Percentiles rank a stretch among this genome's conserved stretches.
Conservation (phyloP, 1,140 invertebrate species). For the Liolophura sinensis region DNA sequence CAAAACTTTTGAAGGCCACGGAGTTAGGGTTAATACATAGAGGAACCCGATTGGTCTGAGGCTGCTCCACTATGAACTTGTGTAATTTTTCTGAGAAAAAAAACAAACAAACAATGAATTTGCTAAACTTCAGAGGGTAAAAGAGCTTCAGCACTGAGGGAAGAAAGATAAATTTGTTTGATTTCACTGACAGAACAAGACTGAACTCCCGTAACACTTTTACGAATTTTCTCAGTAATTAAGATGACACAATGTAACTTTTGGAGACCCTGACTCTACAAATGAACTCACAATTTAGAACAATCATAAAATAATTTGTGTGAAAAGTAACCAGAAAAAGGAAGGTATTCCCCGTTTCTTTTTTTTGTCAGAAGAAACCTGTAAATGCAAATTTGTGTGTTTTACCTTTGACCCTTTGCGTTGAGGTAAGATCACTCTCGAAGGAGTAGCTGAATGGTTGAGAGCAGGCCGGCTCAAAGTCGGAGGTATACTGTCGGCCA, state of each 20-base stretch:
- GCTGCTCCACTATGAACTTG: conserved; percentile 96
- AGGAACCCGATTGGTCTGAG: conserved; percentile 87
- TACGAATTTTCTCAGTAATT: no score
- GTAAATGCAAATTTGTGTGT: background rate
- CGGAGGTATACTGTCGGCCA: conserved; percentile 82
- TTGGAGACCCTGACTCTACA: no score
- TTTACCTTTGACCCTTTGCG: conserved; percentile 92
- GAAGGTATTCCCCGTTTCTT: background rate
- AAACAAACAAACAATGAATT: conserved; percentile 20
- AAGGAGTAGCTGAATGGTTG: conserved; percentile 91
- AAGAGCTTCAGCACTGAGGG: background rate
- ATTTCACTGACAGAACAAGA: no score
- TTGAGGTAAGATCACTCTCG: conserved; percentile 89
- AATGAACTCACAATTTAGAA: no score
- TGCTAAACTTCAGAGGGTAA: background rate
- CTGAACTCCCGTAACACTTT: no score
- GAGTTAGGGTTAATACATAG: conserved; percentile 99
- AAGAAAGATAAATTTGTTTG: no score
- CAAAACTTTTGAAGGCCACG: conserved; percentile 98
- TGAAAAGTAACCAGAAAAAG: no score
- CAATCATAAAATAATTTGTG: no score
- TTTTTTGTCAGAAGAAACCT: background rate
- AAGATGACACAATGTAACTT: no score
- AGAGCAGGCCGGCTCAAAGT: conserved; percentile 89
- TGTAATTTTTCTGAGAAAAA: conserved; percentile 88